A percentile compares a stretch with the other conserved stretches of the same genome.
phyloP scores from a whole-genome alignment of 1,140 invertebrate species.

The Bombus ignitus region DNA sequence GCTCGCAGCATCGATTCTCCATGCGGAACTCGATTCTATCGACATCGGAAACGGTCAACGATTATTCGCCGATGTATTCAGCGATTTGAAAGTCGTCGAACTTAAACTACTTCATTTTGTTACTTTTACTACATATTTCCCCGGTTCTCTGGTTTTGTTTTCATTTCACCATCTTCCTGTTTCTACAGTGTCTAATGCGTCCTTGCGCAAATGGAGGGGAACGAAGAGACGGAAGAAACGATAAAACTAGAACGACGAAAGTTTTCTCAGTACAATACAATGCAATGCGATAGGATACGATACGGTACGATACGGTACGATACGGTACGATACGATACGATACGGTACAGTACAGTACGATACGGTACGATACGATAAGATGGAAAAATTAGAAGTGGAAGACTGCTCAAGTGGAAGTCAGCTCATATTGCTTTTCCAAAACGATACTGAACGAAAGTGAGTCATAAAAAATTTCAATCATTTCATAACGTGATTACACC shows the following conservation, averaged over 20 bases:
- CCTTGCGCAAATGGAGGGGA: neutral
- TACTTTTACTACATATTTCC: neutral
- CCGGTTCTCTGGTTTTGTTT: neutral
- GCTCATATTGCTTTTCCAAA: neutral
- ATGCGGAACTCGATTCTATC: neutral
- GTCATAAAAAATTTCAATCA: neutral
- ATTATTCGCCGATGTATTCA: constrained; percentile 23
- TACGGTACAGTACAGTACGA: neutral
- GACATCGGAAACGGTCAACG: neutral
- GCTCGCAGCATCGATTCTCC: no score
- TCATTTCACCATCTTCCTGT: neutral
- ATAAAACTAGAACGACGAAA: constrained; percentile 56
- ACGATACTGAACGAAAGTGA: neutral
- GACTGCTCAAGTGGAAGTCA: neutral
- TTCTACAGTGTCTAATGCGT: neutral
- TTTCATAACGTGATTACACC: neutral
- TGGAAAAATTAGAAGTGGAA: constrained; percentile 1
- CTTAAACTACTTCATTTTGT: neutral
- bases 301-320: neutral
- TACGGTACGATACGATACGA: neutral
- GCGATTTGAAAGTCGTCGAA: constrained; percentile 27
- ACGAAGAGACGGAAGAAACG: neutral
- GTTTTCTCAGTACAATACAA: constrained; percentile 44
- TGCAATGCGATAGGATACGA: no score
- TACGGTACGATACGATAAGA: neutral